Evolutionary conservation across 1,140 invertebrate genomes (phyloP), one percentile per base, ranked within the genome.

Genomic region (Meloidogyne hapla): DNA sequence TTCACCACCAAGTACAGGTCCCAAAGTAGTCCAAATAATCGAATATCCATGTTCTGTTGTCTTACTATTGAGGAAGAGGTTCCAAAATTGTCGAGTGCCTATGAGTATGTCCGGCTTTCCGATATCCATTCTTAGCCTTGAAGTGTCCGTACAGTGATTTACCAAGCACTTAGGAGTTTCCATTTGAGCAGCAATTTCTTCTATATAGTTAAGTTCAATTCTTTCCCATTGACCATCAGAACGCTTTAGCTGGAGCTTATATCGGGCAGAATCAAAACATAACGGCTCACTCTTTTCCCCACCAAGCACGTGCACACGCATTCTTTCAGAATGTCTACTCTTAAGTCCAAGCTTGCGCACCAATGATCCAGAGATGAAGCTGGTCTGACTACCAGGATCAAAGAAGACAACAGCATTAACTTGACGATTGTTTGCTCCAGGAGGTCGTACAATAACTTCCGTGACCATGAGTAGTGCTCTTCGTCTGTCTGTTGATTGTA

Each of bases 11-110:
- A 33, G 33, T 33, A 33, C 33, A 4, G 33, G 33, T 33, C 33
- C 33, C 0, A 33, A 8, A 8, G 9, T 8, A 5, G 33, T 33
- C 9, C 33, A 8, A 8, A 33, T 33, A 8, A 33, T 33, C 9
- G 33, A 6, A 33, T 6, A 33, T 33, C 33, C 33, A 33, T 33
- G 33, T 4, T 33, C 9, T 0, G 33, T 1, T 8, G 9, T 33
- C 9, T 33, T 33, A 4, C 33, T 0, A 33, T 8, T 1, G 9
- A 33, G 4, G 33, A 33, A 33, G 76, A 45, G 79, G 2, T 77
- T 10, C 76, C 76, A 77, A 23, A 77, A 77, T 15, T 77, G 64
- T 12, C 25, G 21, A 8, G 61, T 76, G 1, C 76, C 76, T 26
- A 77, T 77, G 0, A 77, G 25, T 18, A 77, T 65, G 23, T 78